phyloP scores from a whole-genome alignment of 2,888 invertebrate genomes.

The Torymus aiolomorphi region DNA sequence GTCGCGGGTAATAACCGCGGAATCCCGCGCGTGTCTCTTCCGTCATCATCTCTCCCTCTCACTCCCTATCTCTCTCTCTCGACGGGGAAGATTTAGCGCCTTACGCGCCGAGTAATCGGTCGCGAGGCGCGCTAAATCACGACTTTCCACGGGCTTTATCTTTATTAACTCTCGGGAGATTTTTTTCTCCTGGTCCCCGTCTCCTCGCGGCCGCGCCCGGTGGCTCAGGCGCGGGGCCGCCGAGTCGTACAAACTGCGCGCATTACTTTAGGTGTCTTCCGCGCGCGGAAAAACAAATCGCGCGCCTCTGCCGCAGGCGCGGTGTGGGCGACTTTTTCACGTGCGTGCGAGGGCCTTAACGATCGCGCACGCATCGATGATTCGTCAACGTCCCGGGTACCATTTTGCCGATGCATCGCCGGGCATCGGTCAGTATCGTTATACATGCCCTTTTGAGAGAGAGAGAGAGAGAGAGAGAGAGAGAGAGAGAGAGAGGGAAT shows the following conservation, averaged over 20 bases:
- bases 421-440: no score
- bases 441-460: no score
- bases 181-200: background rate
- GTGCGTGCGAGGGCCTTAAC: background rate
- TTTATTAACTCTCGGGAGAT: constrained; percentile 22
- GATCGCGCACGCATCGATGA: constrained; percentile 19
- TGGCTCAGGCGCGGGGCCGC: background rate
- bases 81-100: background rate
- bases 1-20: constrained; percentile 23
- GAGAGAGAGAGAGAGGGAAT: no score
- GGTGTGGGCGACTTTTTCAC: constrained; percentile 17
- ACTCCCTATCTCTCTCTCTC: constrained; percentile 8
- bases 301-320: background rate
- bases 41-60: background rate
- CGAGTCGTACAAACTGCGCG: constrained; percentile 14
- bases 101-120: constrained; percentile 18
- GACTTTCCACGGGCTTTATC: constrained; percentile 25
- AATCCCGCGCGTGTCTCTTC: no score
- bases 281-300: constrained; percentile 20
- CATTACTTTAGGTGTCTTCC: constrained; percentile 25
- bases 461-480: no score
- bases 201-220: background rate
- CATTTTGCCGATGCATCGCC: background rate
- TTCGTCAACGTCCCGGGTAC: constrained; percentile 33
- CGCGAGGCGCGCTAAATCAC: constrained; percentile 13